Percentiles rank a stretch among this genome's conserved stretches.
Evolutionary conservation across 2,888 invertebrate genomes (phyloP).

Genomic region (Scaptomyza caliginosa): DNA sequence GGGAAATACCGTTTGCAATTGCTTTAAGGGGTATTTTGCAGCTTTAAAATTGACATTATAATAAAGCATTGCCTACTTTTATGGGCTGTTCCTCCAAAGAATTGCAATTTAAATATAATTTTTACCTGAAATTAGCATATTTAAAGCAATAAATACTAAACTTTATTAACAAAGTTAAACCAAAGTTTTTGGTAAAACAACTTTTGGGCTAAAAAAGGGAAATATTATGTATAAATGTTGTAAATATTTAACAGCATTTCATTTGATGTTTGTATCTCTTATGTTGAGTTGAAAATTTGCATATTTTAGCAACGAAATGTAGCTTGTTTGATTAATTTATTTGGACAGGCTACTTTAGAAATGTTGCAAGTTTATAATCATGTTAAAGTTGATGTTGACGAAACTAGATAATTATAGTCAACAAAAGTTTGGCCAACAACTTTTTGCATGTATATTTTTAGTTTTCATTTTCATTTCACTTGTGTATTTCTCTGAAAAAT

Average conservation of each 20-base stretch:
- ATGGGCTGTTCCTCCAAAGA: slow-evolving; percentile 8
- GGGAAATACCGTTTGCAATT: slow-evolving; percentile 23
- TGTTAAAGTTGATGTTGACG: neutral
- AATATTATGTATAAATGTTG: no score
- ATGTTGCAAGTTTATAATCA: neutral
- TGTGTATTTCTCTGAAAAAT: neutral
- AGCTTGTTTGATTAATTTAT: slow-evolving; percentile 3
- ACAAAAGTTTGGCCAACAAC: neutral
- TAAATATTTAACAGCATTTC: neutral
- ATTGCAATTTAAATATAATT: neutral
- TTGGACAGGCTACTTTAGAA: neutral
- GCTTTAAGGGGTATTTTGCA: slow-evolving; percentile 26
- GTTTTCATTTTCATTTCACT: neutral
- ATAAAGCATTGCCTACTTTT: slow-evolving; percentile 44
- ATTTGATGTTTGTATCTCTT: neutral
- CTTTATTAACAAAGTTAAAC: neutral
- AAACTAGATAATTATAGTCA: neutral
- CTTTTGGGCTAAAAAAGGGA: neutral
- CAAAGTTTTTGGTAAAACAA: neutral
- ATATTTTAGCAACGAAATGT: neutral
- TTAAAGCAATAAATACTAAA: slow-evolving; percentile 9
- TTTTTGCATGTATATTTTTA: neutral
- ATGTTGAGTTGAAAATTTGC: neutral
- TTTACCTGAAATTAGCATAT: slow-evolving; percentile 7
- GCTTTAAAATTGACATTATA: neutral